These are phyloP conservation scores for Lissocephala sabroskyi DNA, from an alignment of 2,888 invertebrate genomes.

Conservation along the genomic window DNA sequence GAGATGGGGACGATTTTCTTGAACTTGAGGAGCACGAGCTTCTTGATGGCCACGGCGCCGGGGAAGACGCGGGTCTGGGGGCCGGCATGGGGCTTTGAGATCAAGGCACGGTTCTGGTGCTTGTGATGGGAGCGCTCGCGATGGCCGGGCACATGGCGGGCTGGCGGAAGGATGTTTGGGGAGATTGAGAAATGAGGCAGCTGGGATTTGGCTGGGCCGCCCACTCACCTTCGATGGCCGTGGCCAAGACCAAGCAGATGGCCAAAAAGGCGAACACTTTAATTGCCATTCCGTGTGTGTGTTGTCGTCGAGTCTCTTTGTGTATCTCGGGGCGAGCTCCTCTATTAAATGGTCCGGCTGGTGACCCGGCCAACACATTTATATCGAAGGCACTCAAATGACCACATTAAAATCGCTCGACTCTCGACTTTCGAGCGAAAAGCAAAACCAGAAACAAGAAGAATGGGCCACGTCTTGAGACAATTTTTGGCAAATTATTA, in stretches of 20 bases:
- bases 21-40: constrained; percentile 66
- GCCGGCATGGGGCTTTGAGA: constrained; percentile 37
- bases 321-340: constrained; percentile 46
- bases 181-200: not conserved
- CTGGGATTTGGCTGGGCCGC: not conserved
- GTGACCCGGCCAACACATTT: constrained; percentile 50
- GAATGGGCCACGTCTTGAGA: constrained; percentile 9
- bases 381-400: constrained; percentile 30
- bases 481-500: constrained; percentile 39
- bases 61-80: constrained; percentile 60
- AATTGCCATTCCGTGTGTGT: constrained; percentile 31
- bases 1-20: constrained; percentile 68
- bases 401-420: not conserved
- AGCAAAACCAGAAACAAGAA: constrained; percentile 7
- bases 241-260: constrained; percentile 39
- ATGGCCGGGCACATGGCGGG: constrained; percentile 42
- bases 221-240: constrained; percentile 45
- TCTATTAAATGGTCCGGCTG: constrained; percentile 47
- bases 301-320: constrained; percentile 1
- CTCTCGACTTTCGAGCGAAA: not conserved
- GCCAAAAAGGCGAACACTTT: constrained; percentile 41
- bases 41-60: constrained; percentile 63
- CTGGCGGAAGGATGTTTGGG: constrained; percentile 7
- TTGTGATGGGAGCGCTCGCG: constrained; percentile 21
- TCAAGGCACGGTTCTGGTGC: constrained; percentile 35